Percentiles rank a stretch among this genome's conserved stretches.
Evolutionary conservation across 2,113 vertebrate genomes (phyloP).

Genomic region (Nannospalax galili): DNA sequence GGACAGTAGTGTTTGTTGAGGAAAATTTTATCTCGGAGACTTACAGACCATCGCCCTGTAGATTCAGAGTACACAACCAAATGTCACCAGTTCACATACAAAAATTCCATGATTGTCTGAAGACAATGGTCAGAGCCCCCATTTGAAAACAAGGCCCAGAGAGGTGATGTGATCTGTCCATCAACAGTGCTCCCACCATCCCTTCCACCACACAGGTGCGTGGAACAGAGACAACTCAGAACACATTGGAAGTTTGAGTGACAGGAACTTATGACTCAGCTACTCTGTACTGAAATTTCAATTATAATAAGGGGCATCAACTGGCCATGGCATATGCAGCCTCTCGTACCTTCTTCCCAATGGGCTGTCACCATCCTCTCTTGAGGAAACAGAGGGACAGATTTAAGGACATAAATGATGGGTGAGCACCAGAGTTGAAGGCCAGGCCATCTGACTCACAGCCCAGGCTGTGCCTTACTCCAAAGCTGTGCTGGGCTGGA

Average conservation of each 20-base stretch:
- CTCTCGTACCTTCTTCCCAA: neutral
- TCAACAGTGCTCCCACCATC: neutral
- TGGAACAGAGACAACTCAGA: neutral
- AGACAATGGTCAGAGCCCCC: neutral
- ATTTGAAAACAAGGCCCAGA: neutral
- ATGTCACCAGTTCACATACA: neutral
- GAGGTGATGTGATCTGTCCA: neutral
- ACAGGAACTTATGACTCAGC: neutral
- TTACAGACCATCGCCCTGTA: neutral
- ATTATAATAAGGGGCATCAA: neutral
- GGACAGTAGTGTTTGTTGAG: neutral
- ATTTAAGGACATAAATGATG: neutral
- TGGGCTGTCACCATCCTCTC: neutral
- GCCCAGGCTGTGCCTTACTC: neutral
- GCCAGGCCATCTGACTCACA: neutral
- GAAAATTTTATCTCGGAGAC: constrained; percentile 13
- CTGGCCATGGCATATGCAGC: neutral
- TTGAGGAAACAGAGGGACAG: neutral
- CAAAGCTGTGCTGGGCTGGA: neutral
- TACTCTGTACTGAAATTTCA: neutral
- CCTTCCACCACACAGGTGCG: neutral
- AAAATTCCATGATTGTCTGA: neutral
- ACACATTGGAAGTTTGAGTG: neutral
- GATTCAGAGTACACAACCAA: neutral
- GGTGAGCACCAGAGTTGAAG: neutral